These are phyloP conservation scores for Dendropsophus ebraccatus DNA, from an alignment of 2,113 vertebrate species.

Conservation along the genomic window DNA sequence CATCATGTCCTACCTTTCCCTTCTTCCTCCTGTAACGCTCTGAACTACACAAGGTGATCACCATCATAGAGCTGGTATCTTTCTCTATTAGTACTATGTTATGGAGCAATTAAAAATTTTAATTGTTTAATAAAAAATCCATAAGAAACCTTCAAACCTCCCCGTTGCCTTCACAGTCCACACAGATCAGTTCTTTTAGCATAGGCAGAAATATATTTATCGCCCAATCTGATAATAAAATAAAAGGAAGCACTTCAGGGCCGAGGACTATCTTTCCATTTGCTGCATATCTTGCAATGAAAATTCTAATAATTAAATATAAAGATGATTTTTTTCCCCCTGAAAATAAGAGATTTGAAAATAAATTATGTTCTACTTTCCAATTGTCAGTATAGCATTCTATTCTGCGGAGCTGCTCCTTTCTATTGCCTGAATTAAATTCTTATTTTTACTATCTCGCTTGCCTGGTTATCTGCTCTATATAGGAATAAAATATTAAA, in stretches of 20 bases:
- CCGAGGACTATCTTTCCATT: background rate
- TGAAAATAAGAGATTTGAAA: conserved; percentile 19
- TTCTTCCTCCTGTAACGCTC: too few species aligned
- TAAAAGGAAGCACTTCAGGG: background rate
- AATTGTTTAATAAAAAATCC: background rate
- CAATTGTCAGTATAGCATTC: background rate
- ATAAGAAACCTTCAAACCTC: background rate
- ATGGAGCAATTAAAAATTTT: background rate
- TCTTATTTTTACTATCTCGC: conserved; percentile 25
- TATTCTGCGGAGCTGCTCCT: background rate
- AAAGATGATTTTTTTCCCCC: background rate
- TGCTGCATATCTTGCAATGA: background rate
- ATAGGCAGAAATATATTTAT: background rate
- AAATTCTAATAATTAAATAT: conserved; percentile 8
- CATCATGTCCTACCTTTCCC: too few species aligned
- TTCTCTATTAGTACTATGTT: background rate
- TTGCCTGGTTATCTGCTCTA: background rate
- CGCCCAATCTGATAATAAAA: background rate
- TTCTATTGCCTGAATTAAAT: conserved; percentile 15
- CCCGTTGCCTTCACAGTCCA: background rate
- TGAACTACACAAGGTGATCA: too few species aligned
- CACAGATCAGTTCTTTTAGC: background rate
- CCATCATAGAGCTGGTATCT: too few species aligned
- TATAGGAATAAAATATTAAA: conserved; percentile 9
- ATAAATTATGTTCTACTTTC: background rate